Evolutionary conservation across 2,888 invertebrate genomes (phyloP).

Genomic region (Tetheella fluctuosa): DNA sequence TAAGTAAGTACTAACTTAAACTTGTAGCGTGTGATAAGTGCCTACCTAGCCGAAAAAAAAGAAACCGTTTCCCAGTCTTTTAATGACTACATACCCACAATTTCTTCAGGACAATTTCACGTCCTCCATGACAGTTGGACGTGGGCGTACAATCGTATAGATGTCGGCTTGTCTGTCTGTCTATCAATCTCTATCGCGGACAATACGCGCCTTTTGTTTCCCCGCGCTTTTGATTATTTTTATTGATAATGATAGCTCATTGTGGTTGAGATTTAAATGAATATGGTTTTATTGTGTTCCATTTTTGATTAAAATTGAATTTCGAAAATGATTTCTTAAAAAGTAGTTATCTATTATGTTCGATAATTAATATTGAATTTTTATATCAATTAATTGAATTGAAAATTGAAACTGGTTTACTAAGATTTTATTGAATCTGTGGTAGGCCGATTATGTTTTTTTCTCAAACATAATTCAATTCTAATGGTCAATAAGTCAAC

Average conservation of each 20-base stretch:
- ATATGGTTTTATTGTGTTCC: neutral
- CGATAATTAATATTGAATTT: too few species aligned
- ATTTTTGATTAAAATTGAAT: neutral
- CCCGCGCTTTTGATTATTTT: neutral
- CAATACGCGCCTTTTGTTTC: neutral
- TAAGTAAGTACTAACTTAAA: too few species aligned
- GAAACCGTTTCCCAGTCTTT: too few species aligned
- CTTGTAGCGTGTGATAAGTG: too few species aligned
- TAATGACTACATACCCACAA: neutral
- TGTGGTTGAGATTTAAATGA: neutral
- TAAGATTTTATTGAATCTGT: too few species aligned
- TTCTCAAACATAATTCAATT: too few species aligned
- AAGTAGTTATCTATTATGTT: too few species aligned
- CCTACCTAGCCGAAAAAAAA: too few species aligned
- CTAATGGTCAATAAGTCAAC: too few species aligned
- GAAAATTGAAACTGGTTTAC: too few species aligned
- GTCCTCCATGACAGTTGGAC: neutral
- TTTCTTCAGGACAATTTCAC: neutral
- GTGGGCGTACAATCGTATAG: slow-evolving; percentile 11
- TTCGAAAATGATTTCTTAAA: neutral
- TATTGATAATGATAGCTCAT: slow-evolving; percentile 4
- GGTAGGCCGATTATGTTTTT: too few species aligned
- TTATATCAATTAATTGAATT: too few species aligned
- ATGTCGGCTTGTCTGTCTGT: slow-evolving; percentile 4
- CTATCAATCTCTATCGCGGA: slow-evolving; percentile 1